Percentiles rank a stretch among this genome's conserved stretches.
These are phyloP conservation scores for Lasius platythorax DNA, from an alignment of 2,888 invertebrate species.

Conservation along the genomic window DNA sequence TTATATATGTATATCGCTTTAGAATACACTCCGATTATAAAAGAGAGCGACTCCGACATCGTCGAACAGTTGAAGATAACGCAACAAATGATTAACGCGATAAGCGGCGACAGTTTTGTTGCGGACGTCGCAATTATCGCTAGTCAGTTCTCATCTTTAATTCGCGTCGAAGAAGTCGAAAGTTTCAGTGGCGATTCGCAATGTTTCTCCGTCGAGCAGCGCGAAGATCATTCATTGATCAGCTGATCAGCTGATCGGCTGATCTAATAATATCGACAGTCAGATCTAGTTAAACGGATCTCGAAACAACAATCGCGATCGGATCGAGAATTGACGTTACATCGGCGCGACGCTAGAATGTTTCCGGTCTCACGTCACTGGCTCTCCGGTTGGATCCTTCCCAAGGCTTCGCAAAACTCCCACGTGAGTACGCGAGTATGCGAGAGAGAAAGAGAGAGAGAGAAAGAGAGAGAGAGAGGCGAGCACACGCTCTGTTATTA, in stretches of 20 bases:
- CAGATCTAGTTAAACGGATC: not conserved
- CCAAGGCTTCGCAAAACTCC: conserved; percentile 31
- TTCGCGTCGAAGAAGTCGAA: not conserved
- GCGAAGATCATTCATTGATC: not conserved
- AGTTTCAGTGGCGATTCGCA: conserved; percentile 8
- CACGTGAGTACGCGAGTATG: conserved; percentile 55
- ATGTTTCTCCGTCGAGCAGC: not conserved
- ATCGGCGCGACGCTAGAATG: conserved; percentile 52
- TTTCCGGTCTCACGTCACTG: conserved; percentile 56
- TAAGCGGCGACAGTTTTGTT: conserved; percentile 50
- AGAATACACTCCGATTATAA: not conserved
- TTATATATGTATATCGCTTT: not conserved
- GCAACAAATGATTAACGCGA: conserved; percentile 51
- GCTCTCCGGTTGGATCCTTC: conserved; percentile 50
- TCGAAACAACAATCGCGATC: not conserved
- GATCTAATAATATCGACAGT: not conserved
- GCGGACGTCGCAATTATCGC: conserved; percentile 37
- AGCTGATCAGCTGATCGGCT: no score
- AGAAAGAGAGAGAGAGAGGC: not conserved
- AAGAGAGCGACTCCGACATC: not conserved
- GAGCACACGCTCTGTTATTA: conserved; percentile 15
- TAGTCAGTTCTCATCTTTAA: not conserved
- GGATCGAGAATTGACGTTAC: not conserved
- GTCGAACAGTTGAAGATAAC: conserved; percentile 37
- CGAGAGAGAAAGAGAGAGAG: no score